phyloP scores from a whole-genome alignment of 2,113 vertebrate species.

The Muscicapa adusta region DNA sequence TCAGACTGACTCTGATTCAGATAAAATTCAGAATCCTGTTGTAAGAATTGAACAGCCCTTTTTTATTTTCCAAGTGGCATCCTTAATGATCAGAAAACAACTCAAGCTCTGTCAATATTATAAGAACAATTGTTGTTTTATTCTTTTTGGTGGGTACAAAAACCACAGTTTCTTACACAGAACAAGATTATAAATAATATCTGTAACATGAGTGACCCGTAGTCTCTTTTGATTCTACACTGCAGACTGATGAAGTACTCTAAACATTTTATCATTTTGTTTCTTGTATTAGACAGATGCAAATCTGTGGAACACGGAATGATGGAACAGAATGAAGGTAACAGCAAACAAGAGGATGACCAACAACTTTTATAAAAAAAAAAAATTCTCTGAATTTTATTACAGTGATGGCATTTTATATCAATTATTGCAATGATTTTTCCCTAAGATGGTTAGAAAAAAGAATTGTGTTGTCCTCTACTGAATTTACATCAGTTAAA shows the following conservation, averaged over 20 bases:
- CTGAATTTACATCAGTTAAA: constrained; percentile 94
- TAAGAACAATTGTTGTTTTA: constrained; percentile 79
- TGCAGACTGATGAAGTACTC: constrained; percentile 69
- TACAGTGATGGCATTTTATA: constrained; percentile 94
- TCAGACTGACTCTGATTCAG: background rate
- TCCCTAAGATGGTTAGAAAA: constrained; percentile 98
- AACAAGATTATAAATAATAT: constrained; percentile 83
- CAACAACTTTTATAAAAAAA: constrained; percentile 82
- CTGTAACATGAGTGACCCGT: constrained; percentile 73
- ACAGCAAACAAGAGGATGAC: constrained; percentile 76
- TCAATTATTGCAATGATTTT: constrained; percentile 99
- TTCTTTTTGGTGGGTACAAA: constrained; percentile 84
- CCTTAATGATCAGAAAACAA: constrained; percentile 66
- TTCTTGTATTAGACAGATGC: constrained; percentile 81
- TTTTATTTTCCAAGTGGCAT: constrained; percentile 28
- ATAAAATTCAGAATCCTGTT: background rate
- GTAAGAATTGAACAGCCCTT: background rate
- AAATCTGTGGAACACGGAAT: constrained; percentile 73
- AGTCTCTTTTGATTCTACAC: constrained; percentile 77
- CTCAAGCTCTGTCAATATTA: constrained; percentile 71
- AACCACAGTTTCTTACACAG: constrained; percentile 82
- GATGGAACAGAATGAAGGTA: constrained; percentile 75
- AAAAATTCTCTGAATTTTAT: constrained; percentile 82
- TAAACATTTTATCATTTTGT: constrained; percentile 73
- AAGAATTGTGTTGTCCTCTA: constrained; percentile 92